Percentiles rank a stretch among this genome's conserved stretches.
Conservation (phyloP, 2,888 invertebrate genomes). For the Carterocephalus palaemon region DNA sequence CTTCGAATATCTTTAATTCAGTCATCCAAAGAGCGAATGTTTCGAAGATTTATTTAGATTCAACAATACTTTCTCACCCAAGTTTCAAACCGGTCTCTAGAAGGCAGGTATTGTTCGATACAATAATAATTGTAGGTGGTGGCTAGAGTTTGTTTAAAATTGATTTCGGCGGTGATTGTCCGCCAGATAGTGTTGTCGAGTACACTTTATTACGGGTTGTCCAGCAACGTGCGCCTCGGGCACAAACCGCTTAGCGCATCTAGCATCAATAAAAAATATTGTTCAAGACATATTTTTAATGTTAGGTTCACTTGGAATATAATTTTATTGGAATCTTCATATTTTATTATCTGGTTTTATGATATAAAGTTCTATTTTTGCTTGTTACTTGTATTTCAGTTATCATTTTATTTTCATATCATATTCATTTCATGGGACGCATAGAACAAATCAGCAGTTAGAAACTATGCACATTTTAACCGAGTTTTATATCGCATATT, state of each 20-base stretch:
- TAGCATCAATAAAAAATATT: slow-evolving; percentile 11
- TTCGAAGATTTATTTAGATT: too few species aligned
- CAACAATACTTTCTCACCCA: slow-evolving; percentile 27
- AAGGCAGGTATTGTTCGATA: slow-evolving; percentile 64
- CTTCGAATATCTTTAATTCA: too few species aligned
- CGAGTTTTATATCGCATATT: slow-evolving; percentile 7
- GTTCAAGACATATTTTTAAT: slow-evolving; percentile 11
- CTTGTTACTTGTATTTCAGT: too few species aligned
- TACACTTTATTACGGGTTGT: slow-evolving; percentile 58
- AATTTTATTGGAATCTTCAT: background rate
- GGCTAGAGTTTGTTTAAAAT: slow-evolving; percentile 76
- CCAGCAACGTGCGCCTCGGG: slow-evolving; percentile 34
- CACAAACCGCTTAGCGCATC: slow-evolving; percentile 23
- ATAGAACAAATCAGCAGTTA: too few species aligned
- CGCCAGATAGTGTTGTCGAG: slow-evolving; percentile 58
- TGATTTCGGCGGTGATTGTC: slow-evolving; percentile 71
- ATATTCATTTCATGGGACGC: too few species aligned
- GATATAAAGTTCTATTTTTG: too few species aligned
- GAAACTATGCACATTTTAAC: too few species aligned
- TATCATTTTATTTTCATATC: too few species aligned
- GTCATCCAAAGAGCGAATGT: too few species aligned
- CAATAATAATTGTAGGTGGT: slow-evolving; percentile 74
- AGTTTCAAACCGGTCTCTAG: slow-evolving; percentile 34
- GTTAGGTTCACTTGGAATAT: background rate
- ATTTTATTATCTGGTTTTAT: too few species aligned